Evolutionary conservation across 2,888 invertebrate genomes (phyloP).

Genomic region (Sarcophaga rosellei): DNA sequence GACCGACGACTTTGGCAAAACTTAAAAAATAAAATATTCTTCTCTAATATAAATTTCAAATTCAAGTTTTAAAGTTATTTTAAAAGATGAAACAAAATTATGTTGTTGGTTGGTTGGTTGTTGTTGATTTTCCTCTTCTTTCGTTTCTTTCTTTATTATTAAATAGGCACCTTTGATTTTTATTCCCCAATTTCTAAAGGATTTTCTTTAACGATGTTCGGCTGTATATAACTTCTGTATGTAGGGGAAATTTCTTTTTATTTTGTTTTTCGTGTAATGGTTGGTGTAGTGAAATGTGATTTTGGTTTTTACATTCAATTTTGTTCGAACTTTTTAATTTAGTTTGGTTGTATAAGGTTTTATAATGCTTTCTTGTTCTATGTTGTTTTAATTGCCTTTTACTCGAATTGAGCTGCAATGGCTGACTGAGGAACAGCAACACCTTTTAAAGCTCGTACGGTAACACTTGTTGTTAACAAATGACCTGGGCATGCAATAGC

Average conservation of each 20-base stretch:
- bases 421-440: slow-evolving; percentile 34
- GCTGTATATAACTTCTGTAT: background rate
- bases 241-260: background rate
- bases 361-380: background rate
- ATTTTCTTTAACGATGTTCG: background rate
- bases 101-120: slow-evolving; percentile 8
- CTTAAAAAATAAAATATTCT: slow-evolving; percentile 1
- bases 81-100: background rate
- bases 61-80: slow-evolving; percentile 11
- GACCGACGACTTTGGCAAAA: background rate
- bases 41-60: background rate
- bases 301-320: slow-evolving; percentile 25
- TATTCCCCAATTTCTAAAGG: background rate
- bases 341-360: background rate
- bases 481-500: slow-evolving; percentile 44
- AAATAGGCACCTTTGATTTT: background rate
- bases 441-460: slow-evolving; percentile 39
- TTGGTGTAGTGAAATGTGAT: slow-evolving; percentile 13
- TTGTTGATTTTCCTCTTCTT: background rate
- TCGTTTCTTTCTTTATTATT: background rate
- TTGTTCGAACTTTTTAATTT: slow-evolving; percentile 26
- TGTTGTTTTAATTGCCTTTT: background rate
- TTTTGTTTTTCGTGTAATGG: background rate
- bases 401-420: slow-evolving; percentile 14
- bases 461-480: slow-evolving; percentile 47